Percentiles rank a stretch among this genome's conserved stretches.
phyloP scores from a whole-genome alignment of 2,797 vertebrate genomes.

The Champsocephalus gunnari region DNA sequence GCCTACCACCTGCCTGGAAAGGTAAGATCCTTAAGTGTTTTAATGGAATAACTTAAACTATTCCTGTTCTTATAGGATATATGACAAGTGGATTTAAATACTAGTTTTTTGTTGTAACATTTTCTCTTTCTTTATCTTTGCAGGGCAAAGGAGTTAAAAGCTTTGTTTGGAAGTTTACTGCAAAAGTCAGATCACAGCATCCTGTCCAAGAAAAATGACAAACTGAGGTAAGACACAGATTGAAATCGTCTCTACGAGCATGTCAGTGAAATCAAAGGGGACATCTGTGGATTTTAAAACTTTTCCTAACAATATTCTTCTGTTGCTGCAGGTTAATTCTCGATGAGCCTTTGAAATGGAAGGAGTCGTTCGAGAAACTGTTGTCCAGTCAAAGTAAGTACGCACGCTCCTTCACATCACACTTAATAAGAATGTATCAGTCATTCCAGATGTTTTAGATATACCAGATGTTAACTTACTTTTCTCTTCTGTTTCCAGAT shows the following conservation, averaged over 20 bases:
- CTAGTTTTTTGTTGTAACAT: background rate
- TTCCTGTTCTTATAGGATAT: background rate
- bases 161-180: slow-evolving; percentile 89
- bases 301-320: slow-evolving; percentile 21
- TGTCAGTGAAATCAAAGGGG: background rate
- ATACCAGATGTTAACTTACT: slow-evolving; percentile 21
- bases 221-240: slow-evolving; percentile 68
- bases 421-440: background rate
- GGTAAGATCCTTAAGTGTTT: slow-evolving; percentile 79
- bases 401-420: slow-evolving; percentile 65
- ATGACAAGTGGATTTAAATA: background rate
- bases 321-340: slow-evolving; percentile 81
- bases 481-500: slow-evolving; percentile 78
- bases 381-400: slow-evolving; percentile 95
- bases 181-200: slow-evolving; percentile 87
- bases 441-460: background rate
- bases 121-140: slow-evolving; percentile 20
- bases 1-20: slow-evolving; percentile 90
- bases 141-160: slow-evolving; percentile 94
- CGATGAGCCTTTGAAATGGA: slow-evolving; percentile 90
- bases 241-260: background rate
- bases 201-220: slow-evolving; percentile 75
- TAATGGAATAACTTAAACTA: background rate
- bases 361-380: slow-evolving; percentile 92
- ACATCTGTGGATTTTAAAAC: background rate